Percentiles rank a stretch among this genome's conserved stretches.
phyloP scores from a whole-genome alignment of 2,797 vertebrate species.

The Pipistrellus pipistrellus region DNA sequence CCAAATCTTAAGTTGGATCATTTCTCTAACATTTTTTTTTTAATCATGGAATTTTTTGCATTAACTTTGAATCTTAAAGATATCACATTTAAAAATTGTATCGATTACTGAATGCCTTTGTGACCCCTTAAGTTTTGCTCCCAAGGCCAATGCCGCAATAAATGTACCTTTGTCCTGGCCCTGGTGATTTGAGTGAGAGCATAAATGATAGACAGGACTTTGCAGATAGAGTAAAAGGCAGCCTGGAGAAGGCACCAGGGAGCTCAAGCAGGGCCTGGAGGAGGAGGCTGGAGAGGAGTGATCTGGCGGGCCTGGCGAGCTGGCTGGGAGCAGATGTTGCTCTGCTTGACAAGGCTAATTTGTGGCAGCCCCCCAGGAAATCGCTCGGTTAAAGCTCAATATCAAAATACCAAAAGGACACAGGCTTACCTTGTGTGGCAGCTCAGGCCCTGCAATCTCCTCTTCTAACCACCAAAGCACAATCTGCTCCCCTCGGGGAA shows the following conservation, averaged over 20 bases:
- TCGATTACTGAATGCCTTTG: neutral
- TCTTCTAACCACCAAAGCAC: neutral
- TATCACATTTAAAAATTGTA: neutral
- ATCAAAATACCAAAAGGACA: neutral
- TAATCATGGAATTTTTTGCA: neutral
- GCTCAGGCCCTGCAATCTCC: neutral
- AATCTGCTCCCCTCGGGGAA: neutral
- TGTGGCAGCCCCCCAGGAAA: neutral
- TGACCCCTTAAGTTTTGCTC: neutral
- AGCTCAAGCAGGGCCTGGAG: neutral
- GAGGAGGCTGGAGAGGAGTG: too few relatives aligned
- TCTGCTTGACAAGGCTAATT: too few relatives aligned
- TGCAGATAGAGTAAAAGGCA: neutral
- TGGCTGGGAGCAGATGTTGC: neutral
- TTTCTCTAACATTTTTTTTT: neutral
- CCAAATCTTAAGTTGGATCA: neutral
- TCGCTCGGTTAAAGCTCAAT: neutral
- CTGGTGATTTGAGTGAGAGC: neutral
- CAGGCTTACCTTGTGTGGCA: neutral
- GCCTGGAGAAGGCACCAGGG: neutral
- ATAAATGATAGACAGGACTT: neutral
- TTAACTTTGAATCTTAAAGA: conserved; percentile 27
- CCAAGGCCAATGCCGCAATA: neutral
- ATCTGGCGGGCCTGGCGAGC: too few relatives aligned
- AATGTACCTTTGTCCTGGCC: neutral